Percentiles rank a stretch among this genome's conserved stretches.
Evolutionary conservation across 2,888 invertebrate species (phyloP).

Genomic region (Drosophila bunnanda): DNA sequence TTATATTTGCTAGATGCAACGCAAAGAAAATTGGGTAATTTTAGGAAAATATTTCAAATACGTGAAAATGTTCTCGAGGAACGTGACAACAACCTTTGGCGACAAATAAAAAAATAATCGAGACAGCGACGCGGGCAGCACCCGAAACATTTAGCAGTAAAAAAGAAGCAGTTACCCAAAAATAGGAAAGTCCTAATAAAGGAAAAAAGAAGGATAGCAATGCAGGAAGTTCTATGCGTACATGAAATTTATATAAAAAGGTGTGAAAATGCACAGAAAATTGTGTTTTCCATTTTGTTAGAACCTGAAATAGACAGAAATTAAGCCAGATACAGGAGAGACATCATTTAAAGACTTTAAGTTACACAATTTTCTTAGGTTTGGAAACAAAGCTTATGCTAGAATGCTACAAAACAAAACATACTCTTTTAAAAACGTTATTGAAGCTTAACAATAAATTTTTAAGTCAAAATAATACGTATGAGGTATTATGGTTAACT

Average conservation of each 20-base stretch:
- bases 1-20: constrained; percentile 42
- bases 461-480: neutral
- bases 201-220: constrained; percentile 11
- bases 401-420: neutral
- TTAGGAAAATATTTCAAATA: constrained; percentile 77
- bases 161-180: constrained; percentile 43
- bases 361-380: neutral
- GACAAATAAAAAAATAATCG: constrained; percentile 50
- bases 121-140: constrained; percentile 23
- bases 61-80: constrained; percentile 71
- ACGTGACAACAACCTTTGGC: constrained; percentile 68
- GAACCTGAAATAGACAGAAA: neutral
- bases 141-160: constrained; percentile 70
- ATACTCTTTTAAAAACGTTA: neutral
- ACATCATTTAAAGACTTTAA: neutral
- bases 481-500: neutral
- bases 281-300: neutral
- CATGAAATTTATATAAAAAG: constrained; percentile 12
- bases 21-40: constrained; percentile 75
- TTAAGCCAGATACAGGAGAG: neutral
- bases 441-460: neutral
- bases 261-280: constrained; percentile 22
- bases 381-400: neutral
- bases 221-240: constrained; percentile 18
- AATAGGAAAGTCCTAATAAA: constrained; percentile 10